A percentile compares a stretch with the other conserved stretches of the same genome.
phyloP scores from a whole-genome alignment of 2,113 vertebrate species.

The Rhodinocichla rosea region DNA sequence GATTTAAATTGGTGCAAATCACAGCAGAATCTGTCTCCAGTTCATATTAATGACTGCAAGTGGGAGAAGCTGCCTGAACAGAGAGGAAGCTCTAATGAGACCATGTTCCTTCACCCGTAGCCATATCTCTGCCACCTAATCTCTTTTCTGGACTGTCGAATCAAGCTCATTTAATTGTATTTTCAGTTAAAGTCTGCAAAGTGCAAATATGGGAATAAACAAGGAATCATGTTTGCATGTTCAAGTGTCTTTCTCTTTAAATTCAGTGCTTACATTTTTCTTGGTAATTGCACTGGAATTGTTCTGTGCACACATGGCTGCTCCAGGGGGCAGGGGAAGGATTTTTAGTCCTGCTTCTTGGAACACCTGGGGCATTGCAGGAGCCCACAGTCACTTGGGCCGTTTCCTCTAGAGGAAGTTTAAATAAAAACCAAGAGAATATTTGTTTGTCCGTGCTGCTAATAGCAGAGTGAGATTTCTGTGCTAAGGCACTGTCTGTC shows the following conservation, averaged over 20 bases:
- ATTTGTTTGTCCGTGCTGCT: not conserved
- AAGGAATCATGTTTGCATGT: not conserved
- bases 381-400: not conserved
- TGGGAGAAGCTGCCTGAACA: not conserved
- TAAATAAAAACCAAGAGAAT: not conserved
- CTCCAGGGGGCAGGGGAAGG: not conserved
- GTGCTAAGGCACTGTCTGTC: not conserved
- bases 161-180: constrained; percentile 21
- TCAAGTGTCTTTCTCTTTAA: not conserved
- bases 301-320: not conserved
- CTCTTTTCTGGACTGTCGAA: not conserved
- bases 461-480: not conserved
- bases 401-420: not conserved
- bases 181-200: not conserved
- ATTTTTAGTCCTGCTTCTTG: not conserved
- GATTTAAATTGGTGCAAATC: constrained; percentile 51
- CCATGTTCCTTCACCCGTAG: constrained; percentile 16
- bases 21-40: constrained; percentile 41
- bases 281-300: not conserved
- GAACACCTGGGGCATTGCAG: not conserved
- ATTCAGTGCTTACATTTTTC: not conserved
- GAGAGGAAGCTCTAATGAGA: constrained; percentile 42
- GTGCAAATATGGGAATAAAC: not conserved
- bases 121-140: constrained; percentile 18
- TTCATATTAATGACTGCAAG: constrained; percentile 20